Evolutionary conservation across 2,797 vertebrate genomes (phyloP).

Genomic region (Schizopygopsis pylzovi): DNA sequence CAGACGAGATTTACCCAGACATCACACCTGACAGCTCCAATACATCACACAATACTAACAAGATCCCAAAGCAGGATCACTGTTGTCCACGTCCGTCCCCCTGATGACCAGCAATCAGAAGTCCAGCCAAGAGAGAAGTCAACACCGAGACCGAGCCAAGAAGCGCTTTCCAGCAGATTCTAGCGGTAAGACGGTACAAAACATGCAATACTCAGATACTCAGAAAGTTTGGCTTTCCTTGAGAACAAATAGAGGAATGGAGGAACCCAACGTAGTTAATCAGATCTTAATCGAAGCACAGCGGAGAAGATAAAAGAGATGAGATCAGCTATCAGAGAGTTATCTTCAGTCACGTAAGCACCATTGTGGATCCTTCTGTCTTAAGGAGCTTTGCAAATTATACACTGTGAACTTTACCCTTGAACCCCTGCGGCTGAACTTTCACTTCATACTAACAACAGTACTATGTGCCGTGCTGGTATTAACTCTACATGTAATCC

Average conservation of each 20-base stretch:
- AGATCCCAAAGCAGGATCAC: not conserved
- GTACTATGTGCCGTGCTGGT: not conserved
- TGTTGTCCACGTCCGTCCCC: not conserved
- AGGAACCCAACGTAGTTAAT: not conserved
- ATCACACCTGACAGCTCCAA: slow-evolving; percentile 12
- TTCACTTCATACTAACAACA: not conserved
- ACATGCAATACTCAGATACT: too few species aligned
- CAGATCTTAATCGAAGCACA: not conserved
- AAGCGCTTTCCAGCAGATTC: not conserved
- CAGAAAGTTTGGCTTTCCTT: not conserved
- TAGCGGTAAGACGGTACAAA: not conserved
- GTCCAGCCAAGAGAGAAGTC: slow-evolving; percentile 12
- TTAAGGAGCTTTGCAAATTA: not conserved
- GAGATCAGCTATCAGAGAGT: slow-evolving; percentile 41
- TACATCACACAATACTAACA: slow-evolving; percentile 15
- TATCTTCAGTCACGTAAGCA: not conserved
- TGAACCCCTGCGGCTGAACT: not conserved
- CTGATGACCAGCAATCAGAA: slow-evolving; percentile 24
- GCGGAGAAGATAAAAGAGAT: slow-evolving; percentile 30
- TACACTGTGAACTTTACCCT: not conserved
- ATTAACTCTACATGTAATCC: too few species aligned
- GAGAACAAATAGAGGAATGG: not conserved
- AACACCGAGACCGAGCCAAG: slow-evolving; percentile 1
- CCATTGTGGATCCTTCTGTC: not conserved
- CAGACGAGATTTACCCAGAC: slow-evolving; percentile 22